These are phyloP conservation scores for Toxonevra muliebris DNA, from an alignment of 2,888 invertebrate species.

Conservation along the genomic window DNA sequence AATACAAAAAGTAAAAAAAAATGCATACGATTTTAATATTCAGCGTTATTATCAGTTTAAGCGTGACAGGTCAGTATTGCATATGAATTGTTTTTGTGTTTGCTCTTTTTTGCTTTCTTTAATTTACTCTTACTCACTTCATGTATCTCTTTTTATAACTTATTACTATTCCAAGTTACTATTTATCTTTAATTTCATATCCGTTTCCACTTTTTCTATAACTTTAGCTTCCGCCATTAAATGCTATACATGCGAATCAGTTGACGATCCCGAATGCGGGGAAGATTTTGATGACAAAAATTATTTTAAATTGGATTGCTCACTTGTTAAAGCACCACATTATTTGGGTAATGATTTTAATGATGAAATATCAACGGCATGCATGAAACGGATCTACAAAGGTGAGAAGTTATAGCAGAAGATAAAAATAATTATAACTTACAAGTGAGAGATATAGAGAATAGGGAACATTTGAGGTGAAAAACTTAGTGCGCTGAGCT, in stretches of 20 bases:
- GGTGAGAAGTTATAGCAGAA: slow-evolving; percentile 48
- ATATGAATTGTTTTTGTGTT: too few species aligned
- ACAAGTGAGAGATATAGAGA: too few species aligned
- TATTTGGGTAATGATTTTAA: slow-evolving; percentile 52
- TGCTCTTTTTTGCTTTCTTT: too few species aligned
- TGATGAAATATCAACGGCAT: slow-evolving; percentile 57
- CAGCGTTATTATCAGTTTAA: slow-evolving; percentile 1
- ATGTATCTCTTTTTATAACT: too few species aligned
- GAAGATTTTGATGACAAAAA: slow-evolving; percentile 55
- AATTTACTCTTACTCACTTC: too few species aligned
- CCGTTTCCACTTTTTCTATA: neutral
- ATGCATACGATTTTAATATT: slow-evolving; percentile 3
- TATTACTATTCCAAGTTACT: neutral
- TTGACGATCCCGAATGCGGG: slow-evolving; percentile 52
- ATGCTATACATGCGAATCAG: slow-evolving; percentile 62
- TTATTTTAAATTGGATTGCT: slow-evolving; percentile 58
- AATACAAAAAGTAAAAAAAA: neutral
- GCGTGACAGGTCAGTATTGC: slow-evolving; percentile 31
- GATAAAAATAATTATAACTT: neutral
- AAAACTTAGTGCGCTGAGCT: too few species aligned
- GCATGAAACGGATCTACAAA: slow-evolving; percentile 56
- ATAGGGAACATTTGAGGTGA: too few species aligned
- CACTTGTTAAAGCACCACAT: slow-evolving; percentile 54
- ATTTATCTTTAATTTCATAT: neutral
- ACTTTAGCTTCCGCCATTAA: slow-evolving; percentile 54